These are phyloP conservation scores for Bubalus kerabau DNA, from an alignment of 2,113 vertebrate genomes.

Conservation along the genomic window DNA sequence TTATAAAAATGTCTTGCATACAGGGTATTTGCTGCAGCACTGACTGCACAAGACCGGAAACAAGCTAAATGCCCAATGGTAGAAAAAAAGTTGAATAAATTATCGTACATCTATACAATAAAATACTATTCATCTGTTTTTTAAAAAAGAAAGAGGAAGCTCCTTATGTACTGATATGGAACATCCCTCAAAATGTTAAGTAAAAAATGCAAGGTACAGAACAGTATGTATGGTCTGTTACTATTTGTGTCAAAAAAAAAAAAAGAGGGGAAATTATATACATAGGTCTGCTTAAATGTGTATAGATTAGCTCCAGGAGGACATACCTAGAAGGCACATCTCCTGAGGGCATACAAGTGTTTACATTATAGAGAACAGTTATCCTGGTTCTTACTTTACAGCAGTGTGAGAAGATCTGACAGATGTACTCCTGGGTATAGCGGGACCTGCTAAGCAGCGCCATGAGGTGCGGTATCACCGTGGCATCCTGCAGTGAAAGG, in stretches of 20 bases:
- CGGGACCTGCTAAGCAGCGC: constrained; percentile 92
- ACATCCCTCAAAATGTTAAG: not conserved
- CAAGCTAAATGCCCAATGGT: not conserved
- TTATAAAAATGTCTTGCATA: not conserved
- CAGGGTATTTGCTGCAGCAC: not conserved
- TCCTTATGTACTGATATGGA: not conserved
- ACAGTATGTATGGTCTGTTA: not conserved
- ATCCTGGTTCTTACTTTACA: constrained; percentile 92
- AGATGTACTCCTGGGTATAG: constrained; percentile 97
- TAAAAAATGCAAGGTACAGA: not conserved
- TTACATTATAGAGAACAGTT: constrained; percentile 24
- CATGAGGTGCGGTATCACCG: constrained; percentile 98
- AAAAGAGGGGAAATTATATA: not conserved
- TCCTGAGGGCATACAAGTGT: not conserved
- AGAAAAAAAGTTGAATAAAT: not conserved
- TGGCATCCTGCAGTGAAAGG: constrained; percentile 86
- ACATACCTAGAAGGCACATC: not conserved
- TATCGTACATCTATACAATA: not conserved
- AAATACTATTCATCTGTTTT: not conserved
- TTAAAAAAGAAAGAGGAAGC: not conserved
- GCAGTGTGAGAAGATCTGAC: constrained; percentile 99
- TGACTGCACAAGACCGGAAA: not conserved
- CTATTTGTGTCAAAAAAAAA: not conserved
- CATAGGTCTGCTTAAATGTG: not conserved
- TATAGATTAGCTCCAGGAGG: not conserved